Percentiles rank a stretch among this genome's conserved stretches.
Conservation (phyloP, 2,113 vertebrate species). For the Rhodinocichla rosea region DNA sequence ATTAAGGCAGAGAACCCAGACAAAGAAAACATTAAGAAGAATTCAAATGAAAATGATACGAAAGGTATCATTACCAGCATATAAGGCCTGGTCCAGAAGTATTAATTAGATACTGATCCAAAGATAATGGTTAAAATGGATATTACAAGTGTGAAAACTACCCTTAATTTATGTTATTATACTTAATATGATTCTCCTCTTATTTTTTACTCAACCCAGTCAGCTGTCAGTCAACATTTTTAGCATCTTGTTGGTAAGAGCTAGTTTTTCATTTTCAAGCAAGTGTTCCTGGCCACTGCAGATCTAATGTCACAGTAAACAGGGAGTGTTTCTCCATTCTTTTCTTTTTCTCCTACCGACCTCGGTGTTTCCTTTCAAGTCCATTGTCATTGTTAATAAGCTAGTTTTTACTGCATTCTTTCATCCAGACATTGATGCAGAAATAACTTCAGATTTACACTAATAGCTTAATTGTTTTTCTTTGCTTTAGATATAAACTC, state of each 20-base stretch:
- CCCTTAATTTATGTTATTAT: background rate
- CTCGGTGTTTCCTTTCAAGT: background rate
- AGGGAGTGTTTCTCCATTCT: background rate
- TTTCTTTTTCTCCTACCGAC: background rate
- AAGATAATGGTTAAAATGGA: background rate
- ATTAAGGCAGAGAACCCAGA: constrained; percentile 12
- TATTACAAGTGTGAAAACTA: background rate
- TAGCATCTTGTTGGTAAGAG: background rate
- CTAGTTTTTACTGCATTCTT: background rate
- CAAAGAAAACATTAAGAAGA: constrained; percentile 18
- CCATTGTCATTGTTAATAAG: background rate
- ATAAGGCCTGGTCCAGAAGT: background rate
- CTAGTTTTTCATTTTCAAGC: background rate
- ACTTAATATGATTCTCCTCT: background rate
- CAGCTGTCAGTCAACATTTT: background rate
- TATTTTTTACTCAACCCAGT: background rate
- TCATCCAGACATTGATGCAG: background rate
- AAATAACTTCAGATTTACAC: background rate
- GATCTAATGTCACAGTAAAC: background rate
- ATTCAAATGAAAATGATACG: background rate
- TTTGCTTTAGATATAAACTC: background rate
- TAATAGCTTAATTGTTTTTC: background rate
- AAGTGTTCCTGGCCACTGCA: background rate
- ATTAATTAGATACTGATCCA: background rate
- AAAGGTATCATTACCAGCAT: background rate